Evolutionary conservation across 2,888 invertebrate genomes (phyloP), one percentile per base, ranked within the genome.

Genomic region (Sinelater perroti): DNA sequence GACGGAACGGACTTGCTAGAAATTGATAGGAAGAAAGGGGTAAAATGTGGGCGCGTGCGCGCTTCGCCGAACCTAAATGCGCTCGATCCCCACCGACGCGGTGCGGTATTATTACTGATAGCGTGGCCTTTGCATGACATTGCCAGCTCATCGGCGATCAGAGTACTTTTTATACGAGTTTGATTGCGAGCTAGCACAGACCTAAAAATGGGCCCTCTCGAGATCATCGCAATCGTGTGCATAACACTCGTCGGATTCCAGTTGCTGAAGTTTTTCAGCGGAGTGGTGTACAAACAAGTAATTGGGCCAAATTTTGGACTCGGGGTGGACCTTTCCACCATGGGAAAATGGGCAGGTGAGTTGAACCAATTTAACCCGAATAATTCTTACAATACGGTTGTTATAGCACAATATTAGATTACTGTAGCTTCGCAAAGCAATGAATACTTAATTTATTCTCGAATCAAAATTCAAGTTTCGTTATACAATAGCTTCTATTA

Each of bases 321-420:
- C 11, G 75, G 72, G 61, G 76, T 79, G 54, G 82, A 91, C 77
- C 83, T 89, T 61, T 84, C 83, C 70, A 82, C 85, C 36, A 83
- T 85, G 73, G 91, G 91, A 69, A 83, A 86, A 79, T 93, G 92
- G 92, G 92, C 92, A 78, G 84, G 91, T 91, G 79, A 86, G 87
- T 83, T 65, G 13, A 42, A 11, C n/a, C n/a, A n/a, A n/a, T n/a
- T n/a, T n/a, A n/a, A n/a, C n/a, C n/a, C n/a, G n/a, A n/a, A n/a
- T n/a, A n/a, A n/a, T n/a, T n/a, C n/a, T n/a, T n/a, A n/a, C n/a
- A n/a, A n/a, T n/a, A n/a, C n/a, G n/a, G n/a, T n/a, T n/a, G n/a
- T n/a, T n/a, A n/a, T n/a, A n/a, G n/a, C n/a, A n/a, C n/a, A n/a
- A n/a, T n/a, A n/a, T n/a, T n/a, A n/a, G n/a, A n/a, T n/a, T n/a